Base-by-base conservation (phyloP, 2,797 vertebrate genomes). In the Mastacembelus armatus region DNA sequence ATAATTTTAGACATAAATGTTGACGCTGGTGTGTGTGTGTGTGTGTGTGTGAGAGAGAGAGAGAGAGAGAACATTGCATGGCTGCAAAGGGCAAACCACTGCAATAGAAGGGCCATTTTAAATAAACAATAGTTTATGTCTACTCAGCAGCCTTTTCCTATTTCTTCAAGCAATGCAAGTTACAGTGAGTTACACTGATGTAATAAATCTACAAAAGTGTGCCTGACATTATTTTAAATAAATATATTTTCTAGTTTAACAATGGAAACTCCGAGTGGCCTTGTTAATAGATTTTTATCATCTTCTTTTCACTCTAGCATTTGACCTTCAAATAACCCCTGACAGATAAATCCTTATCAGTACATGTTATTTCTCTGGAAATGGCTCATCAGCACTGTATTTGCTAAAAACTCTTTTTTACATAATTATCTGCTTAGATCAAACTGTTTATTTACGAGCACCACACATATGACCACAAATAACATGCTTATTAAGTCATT, bases 161-260 rank as follows among this genome's bases (percentile, higher is more conserved):
- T 66, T 60, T 78, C 59, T 56, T 36, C 56, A 55, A 48, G 48
- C 44, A n/a, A n/a, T n/a, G n/a, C n/a, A n/a, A n/a, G n/a, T n/a
- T n/a, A n/a, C n/a, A 48, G 7, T 57, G 45, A 19, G 19, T 67
- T 43, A 19, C 30, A 59, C 16, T 68, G 63, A 11, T 52, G 45
- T 32, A 65, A 58, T 44, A 69, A 49, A 63, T n/a, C n/a, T n/a
- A n/a, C n/a, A n/a, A n/a, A n/a, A n/a, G n/a, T n/a, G n/a, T n/a
- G n/a, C n/a, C n/a, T n/a, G n/a, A n/a, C n/a, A n/a, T n/a, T n/a
- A n/a, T n/a, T n/a, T n/a, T n/a, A n/a, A n/a, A n/a, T n/a, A n/a
- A n/a, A n/a, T n/a, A n/a, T n/a, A n/a, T n/a, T n/a, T n/a, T n/a
- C n/a, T n/a, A n/a, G n/a, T 38, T 51, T 18, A 62, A 16, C 32